Base-by-base conservation (phyloP, 2,113 vertebrate genomes). In the Empidonax traillii region DNA sequence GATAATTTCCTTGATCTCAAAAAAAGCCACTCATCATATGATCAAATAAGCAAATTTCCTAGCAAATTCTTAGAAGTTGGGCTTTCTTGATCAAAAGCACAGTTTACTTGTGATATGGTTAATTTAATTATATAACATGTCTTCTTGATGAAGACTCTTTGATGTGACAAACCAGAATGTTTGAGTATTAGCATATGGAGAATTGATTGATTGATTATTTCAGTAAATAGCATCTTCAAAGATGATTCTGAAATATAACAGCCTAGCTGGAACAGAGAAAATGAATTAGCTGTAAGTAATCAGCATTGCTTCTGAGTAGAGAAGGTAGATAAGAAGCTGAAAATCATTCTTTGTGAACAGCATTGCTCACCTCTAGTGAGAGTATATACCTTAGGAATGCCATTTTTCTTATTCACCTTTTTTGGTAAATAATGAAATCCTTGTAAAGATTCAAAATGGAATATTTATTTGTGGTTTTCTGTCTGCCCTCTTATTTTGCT, bases 131-230 rank as follows among this genome's bases (percentile, higher is more conserved):
- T 74, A 74, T 52, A 79, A 89, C 41, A 55, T 74, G 86, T 77
- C 79, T 62, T 94, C 88, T 66, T 91, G 88, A 71, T 83, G 79
- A 47, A 83, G 44, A n/a, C 63, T 79, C 80, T 97, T 96, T 97
- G 94, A 97, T 97, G 93, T 96, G 91, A 94, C 93, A 97, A 92
- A 83, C 52, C n/a, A 83, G 65, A 83, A 93, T 96, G 59, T 80
- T 73, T 93, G 80, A 97, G n/a, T 68, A 90, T 96, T 96, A 96
- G 73, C 94, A 95, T 93, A 85, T 89, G 87, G 94, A 96, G 73
- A 83, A 94, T 69, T 95, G 96, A 97, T 95, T 96, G 94, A 97
- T 96, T 96, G 95, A 96, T 98, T 94, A 84, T 91, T 95, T 96
- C 71, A 87, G 85, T 96, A 97, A 97, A 83, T 93, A 74, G 39